A percentile compares a stretch with the other conserved stretches of the same genome.
Conservation (phyloP, 2,888 invertebrate genomes). For the Ichneumoninae sp. region DNA sequence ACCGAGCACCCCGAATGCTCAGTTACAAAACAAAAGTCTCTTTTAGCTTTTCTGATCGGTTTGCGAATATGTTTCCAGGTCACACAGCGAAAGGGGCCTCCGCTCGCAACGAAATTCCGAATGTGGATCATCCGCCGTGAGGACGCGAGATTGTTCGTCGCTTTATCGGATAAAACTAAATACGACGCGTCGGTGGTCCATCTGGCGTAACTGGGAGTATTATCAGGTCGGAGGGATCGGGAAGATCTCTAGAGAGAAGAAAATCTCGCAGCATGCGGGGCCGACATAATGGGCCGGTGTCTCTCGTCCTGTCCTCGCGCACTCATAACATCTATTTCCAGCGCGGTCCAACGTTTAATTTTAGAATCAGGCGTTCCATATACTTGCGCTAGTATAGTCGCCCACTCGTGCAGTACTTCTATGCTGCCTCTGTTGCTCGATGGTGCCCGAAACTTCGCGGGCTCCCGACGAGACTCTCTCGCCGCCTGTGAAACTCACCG, state of each 20-base stretch:
- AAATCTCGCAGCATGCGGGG: constrained; percentile 54
- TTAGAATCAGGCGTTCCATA: constrained; percentile 83
- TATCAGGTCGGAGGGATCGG: constrained; percentile 29
- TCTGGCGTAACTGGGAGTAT: neutral
- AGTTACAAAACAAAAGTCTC: constrained; percentile 20
- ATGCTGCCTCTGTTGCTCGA: constrained; percentile 22
- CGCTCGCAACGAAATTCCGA: neutral
- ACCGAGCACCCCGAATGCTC: neutral
- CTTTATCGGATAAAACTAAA: neutral
- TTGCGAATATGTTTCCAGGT: constrained; percentile 17
- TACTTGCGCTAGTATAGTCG: constrained; percentile 78
- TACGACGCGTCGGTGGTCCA: neutral
- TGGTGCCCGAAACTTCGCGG: constrained; percentile 29
- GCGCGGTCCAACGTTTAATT: constrained; percentile 83
- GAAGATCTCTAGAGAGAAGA: constrained; percentile 13
- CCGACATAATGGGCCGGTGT: constrained; percentile 78
- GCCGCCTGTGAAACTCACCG: constrained; percentile 9
- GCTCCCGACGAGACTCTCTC: constrained; percentile 7
- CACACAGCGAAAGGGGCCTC: neutral
- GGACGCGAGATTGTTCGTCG: neutral
- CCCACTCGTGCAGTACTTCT: constrained; percentile 73
- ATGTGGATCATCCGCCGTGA: neutral
- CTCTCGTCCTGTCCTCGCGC: constrained; percentile 84
- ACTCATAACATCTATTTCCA: constrained; percentile 84
- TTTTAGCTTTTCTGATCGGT: neutral